Evolutionary conservation across 64 coral and sea anemone species (phyloP), one percentile per base, ranked within the genome.

Genomic region (Catalaphyllia jardinei): DNA sequence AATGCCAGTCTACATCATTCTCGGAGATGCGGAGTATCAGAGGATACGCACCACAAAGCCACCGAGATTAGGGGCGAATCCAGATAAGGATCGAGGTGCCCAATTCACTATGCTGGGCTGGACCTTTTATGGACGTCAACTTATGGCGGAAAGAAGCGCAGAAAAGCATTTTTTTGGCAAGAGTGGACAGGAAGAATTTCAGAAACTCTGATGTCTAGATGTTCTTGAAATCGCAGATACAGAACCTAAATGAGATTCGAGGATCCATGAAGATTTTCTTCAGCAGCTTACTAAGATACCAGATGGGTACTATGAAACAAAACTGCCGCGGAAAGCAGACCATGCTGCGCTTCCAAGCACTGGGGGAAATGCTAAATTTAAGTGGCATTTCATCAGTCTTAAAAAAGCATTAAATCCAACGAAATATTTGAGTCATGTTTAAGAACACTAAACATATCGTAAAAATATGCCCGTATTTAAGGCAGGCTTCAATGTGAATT

Each of bases 101-200:
- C 81, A 96, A 31, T 82, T 92, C 31, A 89, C 87, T 0, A 82
- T 75, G 72, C 33, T 92, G 13, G n/a, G n/a, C n/a, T n/a, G n/a
- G n/a, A n/a, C n/a, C n/a, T n/a, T n/a, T n/a, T n/a, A n/a, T n/a
- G n/a, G n/a, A n/a, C n/a, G n/a, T n/a, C n/a, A n/a, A n/a, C n/a
- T n/a, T n/a, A n/a, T n/a, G 90, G 90, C 22, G 89, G 77, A 83
- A 8, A n/a, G 63, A 17, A 86, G 75, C 31, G 25, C 24, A 83
- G 93, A 88, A 42, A 94, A 91, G 86, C 71, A 84, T 46, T 91
- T 95, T 77, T 86, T 95, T 15, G 25, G 92, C 20, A 91, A 71
- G 31, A 25, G 87, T 16, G 76, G 83, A 12, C 80, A 76, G 0
- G 83, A 89, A 72, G 77, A 97, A 59, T 93, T 97, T 76, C 80